Conservation (phyloP, 1,140 invertebrate species). For the Bombus superbus region DNA sequence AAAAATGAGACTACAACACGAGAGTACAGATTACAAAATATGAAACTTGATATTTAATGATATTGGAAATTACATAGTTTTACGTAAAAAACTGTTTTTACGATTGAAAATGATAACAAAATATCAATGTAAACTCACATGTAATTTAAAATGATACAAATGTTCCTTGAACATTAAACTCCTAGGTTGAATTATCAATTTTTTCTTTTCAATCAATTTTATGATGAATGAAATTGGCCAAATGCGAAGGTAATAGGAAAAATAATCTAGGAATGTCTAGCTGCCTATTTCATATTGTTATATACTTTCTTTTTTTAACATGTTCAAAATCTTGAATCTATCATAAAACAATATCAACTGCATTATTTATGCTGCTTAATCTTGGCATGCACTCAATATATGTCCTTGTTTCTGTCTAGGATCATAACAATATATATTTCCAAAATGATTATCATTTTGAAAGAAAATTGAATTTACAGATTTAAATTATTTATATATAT, state of each 20-base stretch:
- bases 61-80: conserved; percentile 42
- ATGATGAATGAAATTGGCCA: conserved; percentile 46
- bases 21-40: conserved; percentile 63
- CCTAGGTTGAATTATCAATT: conserved; percentile 33
- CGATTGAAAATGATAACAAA: conserved; percentile 50
- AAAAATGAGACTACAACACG: conserved; percentile 67
- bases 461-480: conserved; percentile 68
- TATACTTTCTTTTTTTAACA: conserved; percentile 62
- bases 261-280: conserved; percentile 70
- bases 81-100: conserved; percentile 21
- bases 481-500: conserved; percentile 59
- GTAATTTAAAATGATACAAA: conserved; percentile 44
- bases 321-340: conserved; percentile 66
- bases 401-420: conserved; percentile 54
- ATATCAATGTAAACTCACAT: conserved; percentile 43
- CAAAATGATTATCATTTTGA: conserved; percentile 68
- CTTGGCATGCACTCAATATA: conserved; percentile 65
- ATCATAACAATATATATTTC: conserved; percentile 57
- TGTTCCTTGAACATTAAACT: conserved; percentile 35
- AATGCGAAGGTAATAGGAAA: conserved; percentile 63
- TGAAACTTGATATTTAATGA: conserved; percentile 52
- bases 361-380: conserved; percentile 59
- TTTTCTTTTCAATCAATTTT: conserved; percentile 21
- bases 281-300: conserved; percentile 69
- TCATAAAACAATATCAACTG: conserved; percentile 66